Conservation (phyloP, 2,888 invertebrate genomes). For the Hirtodrosophila trivittata region DNA sequence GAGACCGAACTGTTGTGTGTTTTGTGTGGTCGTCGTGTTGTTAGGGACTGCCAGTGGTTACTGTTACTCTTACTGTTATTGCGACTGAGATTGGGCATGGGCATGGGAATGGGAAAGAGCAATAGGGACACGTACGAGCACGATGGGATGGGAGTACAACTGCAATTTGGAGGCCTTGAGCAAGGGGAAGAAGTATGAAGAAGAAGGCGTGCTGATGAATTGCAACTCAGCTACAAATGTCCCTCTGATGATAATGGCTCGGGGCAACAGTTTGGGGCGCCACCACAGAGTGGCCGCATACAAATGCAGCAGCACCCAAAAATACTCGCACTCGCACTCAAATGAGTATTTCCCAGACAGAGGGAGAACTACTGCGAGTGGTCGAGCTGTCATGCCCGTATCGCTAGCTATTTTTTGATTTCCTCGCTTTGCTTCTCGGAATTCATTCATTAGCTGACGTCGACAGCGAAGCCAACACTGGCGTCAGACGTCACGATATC, state of each 20-base stretch:
- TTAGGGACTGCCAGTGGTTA: too few species aligned
- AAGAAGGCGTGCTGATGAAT: slow-evolving; percentile 41
- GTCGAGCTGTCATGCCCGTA: slow-evolving; percentile 38
- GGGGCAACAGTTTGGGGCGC: too few species aligned
- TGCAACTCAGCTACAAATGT: slow-evolving; percentile 42
- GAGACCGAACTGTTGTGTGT: too few species aligned
- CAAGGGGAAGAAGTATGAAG: not conserved
- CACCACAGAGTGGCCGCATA: not conserved
- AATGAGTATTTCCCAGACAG: too few species aligned
- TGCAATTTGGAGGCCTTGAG: slow-evolving; percentile 24
- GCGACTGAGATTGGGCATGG: too few species aligned
- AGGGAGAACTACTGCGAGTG: not conserved
- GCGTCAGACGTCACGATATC: slow-evolving; percentile 54
- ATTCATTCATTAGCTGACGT: slow-evolving; percentile 68
- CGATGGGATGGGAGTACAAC: slow-evolving; percentile 12
- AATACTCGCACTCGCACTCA: too few species aligned
- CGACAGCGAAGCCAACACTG: slow-evolving; percentile 9
- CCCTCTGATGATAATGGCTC: slow-evolving; percentile 28
- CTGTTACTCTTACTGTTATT: too few species aligned
- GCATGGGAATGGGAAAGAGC: too few species aligned
- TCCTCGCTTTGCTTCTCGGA: slow-evolving; percentile 43
- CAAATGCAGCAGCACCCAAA: slow-evolving; percentile 22
- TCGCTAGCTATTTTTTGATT: slow-evolving; percentile 42
- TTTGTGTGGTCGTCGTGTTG: not conserved
- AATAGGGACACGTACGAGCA: too few species aligned